Evolutionary conservation across 2,797 vertebrate genomes (phyloP), one percentile per base, ranked within the genome.

Genomic region (Artibeus lituratus): DNA sequence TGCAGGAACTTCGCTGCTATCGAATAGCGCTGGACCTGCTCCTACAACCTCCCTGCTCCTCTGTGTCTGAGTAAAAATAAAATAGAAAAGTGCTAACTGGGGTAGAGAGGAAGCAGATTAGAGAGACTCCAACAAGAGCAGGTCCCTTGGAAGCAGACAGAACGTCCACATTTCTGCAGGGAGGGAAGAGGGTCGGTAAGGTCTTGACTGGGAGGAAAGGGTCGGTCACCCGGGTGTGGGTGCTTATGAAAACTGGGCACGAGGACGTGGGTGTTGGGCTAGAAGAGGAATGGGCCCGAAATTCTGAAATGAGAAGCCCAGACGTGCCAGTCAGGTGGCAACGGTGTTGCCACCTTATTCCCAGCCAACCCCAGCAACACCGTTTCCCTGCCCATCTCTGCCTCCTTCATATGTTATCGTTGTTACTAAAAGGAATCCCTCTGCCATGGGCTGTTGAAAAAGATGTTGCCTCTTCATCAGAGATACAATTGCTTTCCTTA

Each of bases 391-490:
- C 15, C 2, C 39, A 26, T 37, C 29, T 14, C 65, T 44, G 44
- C 16, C 42, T 18, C n/a, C 2, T 18, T 74, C 72, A n/a, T 12
- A 7, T 26, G 22, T 57, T 12, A 72, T 7, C 11, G 16, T 11
- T 53, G 42, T 15, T 44, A 1, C 6, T 44, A 19, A 83, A 73
- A 53, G n/a, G 26, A 89, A 32, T 9, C 16, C n/a, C 4, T 82
- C 44, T 35, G n/a, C 3, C 29, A 35, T 42, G 3, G n/a, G 14
- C 65, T 69, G 42, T 72, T 76, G 73, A 91, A 83, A 39, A 4
- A 97, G 95, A 87, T 0, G 70, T 51, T n/a, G 29, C 96, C 95
- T 97, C 96, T 95, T 96, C 94, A 96, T 94, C 67, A 95, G 92
- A 42, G 44, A 67, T 94, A 93, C 70, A 97, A 94, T 94, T 96